Evolutionary conservation across 2,888 invertebrate species (phyloP).

Genomic region (Brenthis daphne): DNA sequence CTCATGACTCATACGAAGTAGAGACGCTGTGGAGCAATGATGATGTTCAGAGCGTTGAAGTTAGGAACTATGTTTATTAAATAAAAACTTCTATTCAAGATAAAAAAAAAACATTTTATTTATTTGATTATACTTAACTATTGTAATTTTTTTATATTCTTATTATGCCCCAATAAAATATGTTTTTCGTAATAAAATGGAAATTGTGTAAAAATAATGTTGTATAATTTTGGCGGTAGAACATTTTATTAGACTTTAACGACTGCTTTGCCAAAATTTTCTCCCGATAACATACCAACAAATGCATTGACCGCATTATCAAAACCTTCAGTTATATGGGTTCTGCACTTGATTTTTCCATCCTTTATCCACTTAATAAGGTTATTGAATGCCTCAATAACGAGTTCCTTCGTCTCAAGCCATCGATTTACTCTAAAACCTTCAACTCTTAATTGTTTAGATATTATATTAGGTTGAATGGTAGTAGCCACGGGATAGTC

Average conservation of each 20-base stretch:
- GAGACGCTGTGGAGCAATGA: slow-evolving; percentile 71
- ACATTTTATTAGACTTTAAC: slow-evolving; percentile 76
- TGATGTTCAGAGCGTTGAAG: slow-evolving; percentile 69
- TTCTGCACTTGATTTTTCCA: slow-evolving; percentile 84
- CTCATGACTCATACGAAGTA: slow-evolving; percentile 51
- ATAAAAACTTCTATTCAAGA: background rate
- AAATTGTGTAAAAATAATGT: too few relatives aligned
- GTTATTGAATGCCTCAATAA: slow-evolving; percentile 1
- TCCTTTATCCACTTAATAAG: slow-evolving; percentile 7
- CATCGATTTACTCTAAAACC: slow-evolving; percentile 6
- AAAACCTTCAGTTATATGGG: slow-evolving; percentile 86
- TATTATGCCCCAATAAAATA: too few relatives aligned
- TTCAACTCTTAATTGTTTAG: slow-evolving; percentile 74
- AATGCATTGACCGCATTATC: slow-evolving; percentile 86
- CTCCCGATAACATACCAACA: slow-evolving; percentile 83
- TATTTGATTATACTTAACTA: too few relatives aligned
- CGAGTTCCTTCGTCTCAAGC: background rate
- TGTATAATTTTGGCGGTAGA: too few relatives aligned
- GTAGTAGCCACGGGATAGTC: slow-evolving; percentile 60
- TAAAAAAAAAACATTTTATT: too few relatives aligned
- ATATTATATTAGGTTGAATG: slow-evolving; percentile 80
- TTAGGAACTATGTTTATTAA: slow-evolving; percentile 65
- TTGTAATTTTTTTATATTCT: too few relatives aligned
- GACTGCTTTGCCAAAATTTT: slow-evolving; percentile 86
- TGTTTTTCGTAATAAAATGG: too few relatives aligned